Base-by-base conservation (phyloP, 2,113 vertebrate genomes). In the Eulemur rufifrons region DNA sequence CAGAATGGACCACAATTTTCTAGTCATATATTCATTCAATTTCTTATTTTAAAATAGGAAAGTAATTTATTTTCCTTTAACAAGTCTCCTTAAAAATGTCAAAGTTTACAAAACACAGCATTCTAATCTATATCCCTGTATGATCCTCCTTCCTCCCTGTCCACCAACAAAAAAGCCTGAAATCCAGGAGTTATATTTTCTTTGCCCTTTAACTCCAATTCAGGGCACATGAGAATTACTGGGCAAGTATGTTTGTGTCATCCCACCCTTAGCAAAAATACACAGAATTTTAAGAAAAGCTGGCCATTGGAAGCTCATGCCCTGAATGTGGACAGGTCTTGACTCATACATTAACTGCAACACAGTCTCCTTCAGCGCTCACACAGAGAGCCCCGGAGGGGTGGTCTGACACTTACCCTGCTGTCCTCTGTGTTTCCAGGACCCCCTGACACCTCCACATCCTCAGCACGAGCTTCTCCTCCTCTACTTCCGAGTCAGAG, bases 321-420 rank as follows among this genome's bases (percentile, higher is more conserved):
- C 68, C n/a, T 86, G 76, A n/a, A 42, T 17, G 77, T 11, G 59
- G 73, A 39, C 54, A 64, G 20, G 32, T 34, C 54, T 50, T 73
- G 63, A 76, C 47, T 52, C 25, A 52, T 27, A 34, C 14, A 25
- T 12, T 27, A 37, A 42, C 0, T 87, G 50, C 32, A 86, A 88
- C 56, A 27, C 39, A 59, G 92, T 18, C 63, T 47, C 37, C 2
- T 37, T 34, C 11, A 17, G 42, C 1, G 0, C 23, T 34, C 66
- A 59, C 9, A 27, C 11, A 0, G n/a, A 80, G 52, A 56, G 54
- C 27, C 59, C 82, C 47, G 1, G 9, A 34, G 23, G n/a, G 17
- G 7, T 29, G 27, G 23, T 27, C 59, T 42, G 78, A 37, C 84
- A 94, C 97, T 96, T 87, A 97, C 97, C 97, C 83, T 52, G 39